Evolutionary conservation across 2,113 vertebrate genomes (phyloP).

Genomic region (Cromileptes altivelis): DNA sequence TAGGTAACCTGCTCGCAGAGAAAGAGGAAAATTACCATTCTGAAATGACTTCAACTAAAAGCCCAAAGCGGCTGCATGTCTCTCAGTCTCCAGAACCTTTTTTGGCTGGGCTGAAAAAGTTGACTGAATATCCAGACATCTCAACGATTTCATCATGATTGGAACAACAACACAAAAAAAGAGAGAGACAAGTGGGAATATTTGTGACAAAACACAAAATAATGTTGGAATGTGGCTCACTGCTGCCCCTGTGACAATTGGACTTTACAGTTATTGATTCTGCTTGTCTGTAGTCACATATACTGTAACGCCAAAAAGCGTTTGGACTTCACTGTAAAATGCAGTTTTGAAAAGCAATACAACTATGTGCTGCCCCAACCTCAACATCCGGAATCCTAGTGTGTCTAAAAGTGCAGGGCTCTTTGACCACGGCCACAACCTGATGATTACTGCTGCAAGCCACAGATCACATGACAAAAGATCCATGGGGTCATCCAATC

Average conservation of each 20-base stretch:
- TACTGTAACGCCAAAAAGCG: neutral
- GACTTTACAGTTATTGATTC: slow-evolving; percentile 40
- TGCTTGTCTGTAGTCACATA: slow-evolving; percentile 11
- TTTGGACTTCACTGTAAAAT: neutral
- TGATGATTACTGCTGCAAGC: slow-evolving; percentile 15
- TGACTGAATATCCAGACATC: slow-evolving; percentile 61
- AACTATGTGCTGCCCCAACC: neutral
- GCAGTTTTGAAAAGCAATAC: neutral
- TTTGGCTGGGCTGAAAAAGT: slow-evolving; percentile 47
- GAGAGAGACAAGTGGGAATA: slow-evolving; percentile 33
- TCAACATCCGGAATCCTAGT: neutral
- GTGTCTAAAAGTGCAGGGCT: neutral
- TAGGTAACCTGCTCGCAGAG: slow-evolving; percentile 63
- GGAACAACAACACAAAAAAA: slow-evolving; percentile 22
- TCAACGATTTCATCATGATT: slow-evolving; percentile 57
- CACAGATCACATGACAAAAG: slow-evolving; percentile 42
- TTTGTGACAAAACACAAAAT: slow-evolving; percentile 50
- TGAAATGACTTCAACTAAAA: slow-evolving; percentile 70
- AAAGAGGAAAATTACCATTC: slow-evolving; percentile 67
- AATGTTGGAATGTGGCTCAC: slow-evolving; percentile 37
- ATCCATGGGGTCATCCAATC: slow-evolving; percentile 50
- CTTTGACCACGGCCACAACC: slow-evolving; percentile 13
- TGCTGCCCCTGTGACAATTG: slow-evolving; percentile 17
- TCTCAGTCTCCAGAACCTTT: slow-evolving; percentile 52
- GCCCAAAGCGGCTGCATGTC: slow-evolving; percentile 54